Conservation (phyloP, 2,888 invertebrate genomes). For the Altica lythri region DNA sequence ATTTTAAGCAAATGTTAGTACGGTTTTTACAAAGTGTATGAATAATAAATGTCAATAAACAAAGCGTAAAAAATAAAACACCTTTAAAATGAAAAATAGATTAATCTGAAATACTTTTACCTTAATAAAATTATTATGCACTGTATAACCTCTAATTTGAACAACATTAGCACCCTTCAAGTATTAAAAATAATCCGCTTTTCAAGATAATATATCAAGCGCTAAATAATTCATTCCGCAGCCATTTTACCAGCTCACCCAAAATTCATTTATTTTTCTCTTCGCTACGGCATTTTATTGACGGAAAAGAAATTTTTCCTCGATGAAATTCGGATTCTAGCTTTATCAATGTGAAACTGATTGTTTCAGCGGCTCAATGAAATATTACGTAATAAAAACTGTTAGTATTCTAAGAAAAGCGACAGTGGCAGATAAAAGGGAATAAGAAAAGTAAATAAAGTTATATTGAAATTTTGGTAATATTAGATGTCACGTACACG, state of each 20-base stretch:
- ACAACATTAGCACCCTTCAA: constrained; percentile 6
- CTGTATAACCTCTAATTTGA: not conserved
- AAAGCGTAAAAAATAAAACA: too few species aligned
- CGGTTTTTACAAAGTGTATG: too few species aligned
- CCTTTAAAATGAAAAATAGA: not conserved
- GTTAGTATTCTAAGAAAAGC: too few species aligned
- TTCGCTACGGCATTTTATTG: constrained; percentile 1
- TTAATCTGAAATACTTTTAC: not conserved
- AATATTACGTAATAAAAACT: constrained; percentile 2
- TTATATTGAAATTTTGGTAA: too few species aligned
- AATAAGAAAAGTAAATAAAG: too few species aligned
- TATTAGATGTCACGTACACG: too few species aligned
- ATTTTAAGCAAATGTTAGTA: too few species aligned
- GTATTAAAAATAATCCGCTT: constrained; percentile 10
- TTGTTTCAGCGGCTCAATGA: not conserved
- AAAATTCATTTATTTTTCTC: constrained; percentile 13
- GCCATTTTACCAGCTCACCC: constrained; percentile 9
- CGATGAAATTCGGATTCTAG: not conserved
- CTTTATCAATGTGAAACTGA: constrained; percentile 2
- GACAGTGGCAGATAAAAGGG: too few species aligned
- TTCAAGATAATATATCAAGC: constrained; percentile 10
- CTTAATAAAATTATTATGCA: constrained; percentile 1
- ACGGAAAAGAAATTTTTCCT: constrained; percentile 3
- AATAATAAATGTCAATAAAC: too few species aligned
- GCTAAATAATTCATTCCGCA: constrained; percentile 15